Evolutionary conservation across 2,113 vertebrate species (phyloP).

Genomic region (Apus apus): DNA sequence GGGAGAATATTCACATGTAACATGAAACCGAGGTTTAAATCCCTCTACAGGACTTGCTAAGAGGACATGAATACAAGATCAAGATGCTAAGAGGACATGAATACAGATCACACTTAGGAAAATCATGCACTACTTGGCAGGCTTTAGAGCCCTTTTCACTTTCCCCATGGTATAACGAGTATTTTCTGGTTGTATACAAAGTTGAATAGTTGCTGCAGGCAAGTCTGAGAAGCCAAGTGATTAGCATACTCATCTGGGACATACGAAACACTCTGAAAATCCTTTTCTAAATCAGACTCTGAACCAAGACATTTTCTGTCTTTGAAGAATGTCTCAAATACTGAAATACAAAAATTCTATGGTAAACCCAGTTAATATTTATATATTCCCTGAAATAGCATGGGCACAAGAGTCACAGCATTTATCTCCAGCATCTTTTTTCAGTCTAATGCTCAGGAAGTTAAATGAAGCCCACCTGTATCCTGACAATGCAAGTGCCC

Average conservation of each 20-base stretch:
- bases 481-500: background rate
- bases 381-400: background rate
- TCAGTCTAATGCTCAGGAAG: background rate
- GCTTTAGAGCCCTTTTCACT: background rate
- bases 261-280: background rate
- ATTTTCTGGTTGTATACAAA: background rate
- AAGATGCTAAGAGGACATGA: background rate
- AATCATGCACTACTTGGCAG: background rate
- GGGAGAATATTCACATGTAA: background rate
- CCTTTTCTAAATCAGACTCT: background rate
- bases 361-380: background rate
- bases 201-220: slow-evolving; percentile 27
- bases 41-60: background rate
- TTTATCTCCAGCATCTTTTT: background rate
- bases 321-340: background rate
- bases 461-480: background rate
- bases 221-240: slow-evolving; percentile 25
- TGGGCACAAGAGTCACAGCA: background rate
- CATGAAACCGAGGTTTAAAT: background rate
- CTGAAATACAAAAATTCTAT: background rate
- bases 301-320: background rate
- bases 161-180: background rate
- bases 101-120: background rate
- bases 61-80: background rate
- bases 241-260: slow-evolving; percentile 28